A percentile compares a stretch with the other conserved stretches of the same genome.
These are phyloP conservation scores for Sphaerodactylus townsendi DNA, from an alignment of 2,113 vertebrate genomes.

Conservation along the genomic window DNA sequence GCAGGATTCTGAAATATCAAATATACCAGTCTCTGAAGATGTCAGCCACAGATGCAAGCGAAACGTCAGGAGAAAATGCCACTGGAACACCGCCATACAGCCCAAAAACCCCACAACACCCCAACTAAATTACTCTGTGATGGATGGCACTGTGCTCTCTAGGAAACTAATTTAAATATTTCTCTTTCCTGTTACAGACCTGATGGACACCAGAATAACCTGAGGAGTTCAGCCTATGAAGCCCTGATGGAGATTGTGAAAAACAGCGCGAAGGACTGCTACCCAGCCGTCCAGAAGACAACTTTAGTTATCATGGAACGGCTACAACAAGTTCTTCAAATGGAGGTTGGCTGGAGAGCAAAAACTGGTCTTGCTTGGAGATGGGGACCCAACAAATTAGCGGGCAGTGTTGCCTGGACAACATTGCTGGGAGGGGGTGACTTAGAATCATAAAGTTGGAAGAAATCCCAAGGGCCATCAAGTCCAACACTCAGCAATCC, in stretches of 20 bases:
- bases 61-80: too few species aligned
- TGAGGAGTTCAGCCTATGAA: slow-evolving; percentile 95
- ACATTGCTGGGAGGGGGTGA: neutral
- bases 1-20: too few species aligned
- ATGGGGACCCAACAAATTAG: neutral
- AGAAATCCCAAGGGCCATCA: too few species aligned
- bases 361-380: rapidly evolving
- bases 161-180: neutral
- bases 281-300: slow-evolving; percentile 97
- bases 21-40: too few species aligned
- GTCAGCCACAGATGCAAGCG: too few species aligned
- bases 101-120: too few species aligned
- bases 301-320: slow-evolving; percentile 98
- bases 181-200: slow-evolving; percentile 74
- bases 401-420: neutral
- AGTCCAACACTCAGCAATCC: too few species aligned
- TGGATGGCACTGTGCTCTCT: neutral
- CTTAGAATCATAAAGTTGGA: too few species aligned
- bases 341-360: slow-evolving; percentile 83
- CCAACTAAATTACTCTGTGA: neutral
- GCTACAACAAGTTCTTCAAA: slow-evolving; percentile 97
- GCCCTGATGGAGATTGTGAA: slow-evolving; percentile 99
- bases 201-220: slow-evolving; percentile 98
- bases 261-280: slow-evolving; percentile 99
- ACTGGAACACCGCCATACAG: too few species aligned